A percentile compares a stretch with the other conserved stretches of the same genome.
These are phyloP conservation scores for Ancistrus triradiatus DNA, from an alignment of 2,113 vertebrate genomes.

Conservation along the genomic window DNA sequence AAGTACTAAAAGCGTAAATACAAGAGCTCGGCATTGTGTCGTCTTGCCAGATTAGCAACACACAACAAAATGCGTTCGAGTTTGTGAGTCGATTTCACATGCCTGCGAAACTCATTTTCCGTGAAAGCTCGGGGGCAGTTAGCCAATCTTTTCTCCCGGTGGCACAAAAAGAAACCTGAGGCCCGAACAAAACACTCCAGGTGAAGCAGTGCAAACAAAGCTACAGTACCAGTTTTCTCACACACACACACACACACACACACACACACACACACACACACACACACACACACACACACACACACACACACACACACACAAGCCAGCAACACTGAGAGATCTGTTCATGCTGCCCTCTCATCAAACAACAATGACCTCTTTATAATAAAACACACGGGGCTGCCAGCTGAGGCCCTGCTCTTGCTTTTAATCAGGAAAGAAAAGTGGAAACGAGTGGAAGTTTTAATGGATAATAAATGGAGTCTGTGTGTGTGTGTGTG, in stretches of 20 bases:
- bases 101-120: conserved; percentile 7
- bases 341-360: conserved; percentile 37
- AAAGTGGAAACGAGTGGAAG: conserved; percentile 44
- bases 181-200: conserved; percentile 10
- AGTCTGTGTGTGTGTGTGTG: conserved; percentile 48
- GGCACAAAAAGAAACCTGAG: conserved; percentile 5
- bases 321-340: conserved; percentile 39
- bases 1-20: too few relatives aligned
- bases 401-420: conserved; percentile 42
- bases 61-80: background rate
- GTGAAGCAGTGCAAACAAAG: conserved; percentile 23
- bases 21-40: too few relatives aligned
- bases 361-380: conserved; percentile 50
- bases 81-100: conserved; percentile 4
- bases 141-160: background rate
- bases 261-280: too few relatives aligned
- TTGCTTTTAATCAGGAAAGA: conserved; percentile 38
- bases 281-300: too few relatives aligned
- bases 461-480: conserved; percentile 50
- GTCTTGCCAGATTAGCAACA: background rate
- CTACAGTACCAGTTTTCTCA: conserved; percentile 38
- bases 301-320: too few relatives aligned
- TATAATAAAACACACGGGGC: conserved; percentile 42
- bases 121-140: conserved; percentile 16
- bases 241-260: too few relatives aligned